These are phyloP conservation scores for Micronycteris hirsuta DNA, from an alignment of 2,113 vertebrate genomes.

Conservation along the genomic window DNA sequence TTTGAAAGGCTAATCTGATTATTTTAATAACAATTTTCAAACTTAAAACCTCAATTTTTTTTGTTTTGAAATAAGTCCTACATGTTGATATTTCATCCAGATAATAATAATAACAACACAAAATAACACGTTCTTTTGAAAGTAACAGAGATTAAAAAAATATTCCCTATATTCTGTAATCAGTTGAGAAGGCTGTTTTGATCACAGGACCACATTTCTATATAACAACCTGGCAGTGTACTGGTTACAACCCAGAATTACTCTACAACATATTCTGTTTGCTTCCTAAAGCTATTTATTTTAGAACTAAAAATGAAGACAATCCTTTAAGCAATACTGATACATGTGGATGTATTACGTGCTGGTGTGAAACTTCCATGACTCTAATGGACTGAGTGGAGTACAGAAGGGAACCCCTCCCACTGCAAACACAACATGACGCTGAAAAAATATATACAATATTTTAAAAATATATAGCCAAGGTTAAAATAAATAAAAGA, in stretches of 20 bases:
- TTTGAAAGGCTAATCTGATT: not conserved
- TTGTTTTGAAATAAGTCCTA: not conserved
- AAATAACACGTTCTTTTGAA: not conserved
- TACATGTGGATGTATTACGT: not conserved
- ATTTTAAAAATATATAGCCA: not conserved
- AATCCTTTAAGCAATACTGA: not conserved
- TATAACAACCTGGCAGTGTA: not conserved
- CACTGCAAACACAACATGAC: not conserved
- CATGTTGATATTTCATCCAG: not conserved
- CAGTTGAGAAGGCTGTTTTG: not conserved
- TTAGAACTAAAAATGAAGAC: not conserved
- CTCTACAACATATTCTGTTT: not conserved
- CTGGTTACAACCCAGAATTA: not conserved
- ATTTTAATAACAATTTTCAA: not conserved
- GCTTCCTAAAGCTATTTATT: not conserved
- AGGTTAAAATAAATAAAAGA: not conserved
- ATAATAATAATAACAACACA: not conserved
- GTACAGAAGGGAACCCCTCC: not conserved
- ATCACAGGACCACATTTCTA: not conserved
- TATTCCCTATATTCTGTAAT: not conserved
- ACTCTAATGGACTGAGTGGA: not conserved
- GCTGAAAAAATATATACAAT: not conserved
- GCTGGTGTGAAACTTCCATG: not conserved
- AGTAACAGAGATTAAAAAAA: not conserved
- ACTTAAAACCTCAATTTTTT: not conserved